Conservation (phyloP, 1,140 invertebrate genomes). For the Drosophila orena region DNA sequence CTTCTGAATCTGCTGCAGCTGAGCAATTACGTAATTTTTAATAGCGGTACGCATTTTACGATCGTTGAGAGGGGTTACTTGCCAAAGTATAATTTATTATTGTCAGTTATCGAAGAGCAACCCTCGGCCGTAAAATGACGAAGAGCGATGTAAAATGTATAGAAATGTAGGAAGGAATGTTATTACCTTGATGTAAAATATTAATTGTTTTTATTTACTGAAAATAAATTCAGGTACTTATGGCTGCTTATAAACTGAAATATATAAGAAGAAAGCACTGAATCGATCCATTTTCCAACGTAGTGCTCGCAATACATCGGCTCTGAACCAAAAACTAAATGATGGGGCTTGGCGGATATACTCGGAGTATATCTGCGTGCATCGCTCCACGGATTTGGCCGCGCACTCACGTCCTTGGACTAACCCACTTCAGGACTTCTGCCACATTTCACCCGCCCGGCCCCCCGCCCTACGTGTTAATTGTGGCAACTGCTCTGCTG, state of each 20-base stretch:
- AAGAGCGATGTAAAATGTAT: conserved; percentile 58
- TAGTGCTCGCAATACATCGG: neutral
- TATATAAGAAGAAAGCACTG: no score
- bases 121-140: conserved; percentile 49
- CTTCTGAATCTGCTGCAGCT: conserved; percentile 58
- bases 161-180: no score
- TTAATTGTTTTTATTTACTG: no score
- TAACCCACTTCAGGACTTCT: conserved; percentile 9
- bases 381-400: conserved; percentile 55
- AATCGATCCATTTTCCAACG: no score
- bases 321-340: neutral
- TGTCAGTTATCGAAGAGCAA: conserved; percentile 50
- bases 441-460: neutral
- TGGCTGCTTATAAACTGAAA: no score
- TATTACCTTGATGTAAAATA: no score
- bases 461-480: conserved; percentile 31
- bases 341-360: neutral
- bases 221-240: no score
- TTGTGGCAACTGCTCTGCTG: conserved; percentile 47
- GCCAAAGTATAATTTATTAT: conserved; percentile 77
- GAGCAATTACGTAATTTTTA: conserved; percentile 80
- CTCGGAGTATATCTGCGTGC: conserved; percentile 27
- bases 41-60: conserved; percentile 69
- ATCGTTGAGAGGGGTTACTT: conserved; percentile 29
- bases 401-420: conserved; percentile 44